phyloP scores from a whole-genome alignment of 2,797 vertebrate species.

The Schizopygopsis malacanthus region DNA sequence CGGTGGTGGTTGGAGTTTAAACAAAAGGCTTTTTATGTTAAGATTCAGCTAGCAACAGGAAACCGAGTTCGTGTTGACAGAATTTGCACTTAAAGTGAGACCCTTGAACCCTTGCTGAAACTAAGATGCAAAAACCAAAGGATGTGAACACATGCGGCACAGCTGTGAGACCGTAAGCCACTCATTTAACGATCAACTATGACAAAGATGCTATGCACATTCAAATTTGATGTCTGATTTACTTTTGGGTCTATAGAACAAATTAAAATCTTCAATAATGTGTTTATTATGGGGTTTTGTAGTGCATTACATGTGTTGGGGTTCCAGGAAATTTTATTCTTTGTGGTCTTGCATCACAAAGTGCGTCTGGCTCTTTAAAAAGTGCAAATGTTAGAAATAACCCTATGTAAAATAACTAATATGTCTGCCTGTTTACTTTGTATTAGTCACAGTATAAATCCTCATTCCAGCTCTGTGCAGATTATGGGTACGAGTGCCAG shows the following conservation, averaged over 20 bases:
- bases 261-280: background rate
- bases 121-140: constrained; percentile 57
- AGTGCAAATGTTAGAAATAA: constrained; percentile 16
- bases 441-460: constrained; percentile 26
- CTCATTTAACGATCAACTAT: constrained; percentile 33
- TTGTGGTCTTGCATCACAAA: constrained; percentile 1
- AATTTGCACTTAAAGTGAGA: constrained; percentile 37
- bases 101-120: constrained; percentile 39
- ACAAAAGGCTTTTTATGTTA: constrained; percentile 22
- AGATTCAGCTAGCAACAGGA: constrained; percentile 17
- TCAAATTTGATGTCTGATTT: background rate
- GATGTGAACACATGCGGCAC: constrained; percentile 43
- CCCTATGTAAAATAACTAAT: background rate
- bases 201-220: background rate
- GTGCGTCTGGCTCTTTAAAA: constrained; percentile 3
- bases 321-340: constrained; percentile 1
- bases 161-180: constrained; percentile 52
- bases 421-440: background rate
- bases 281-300: background rate
- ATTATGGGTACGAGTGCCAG: constrained; percentile 89
- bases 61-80: constrained; percentile 18
- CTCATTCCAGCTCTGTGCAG: constrained; percentile 68
- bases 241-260: background rate
- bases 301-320: constrained; percentile 13
- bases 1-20: background rate